Conservation (phyloP, 2,797 vertebrate genomes). For the Ispidina lecontei region DNA sequence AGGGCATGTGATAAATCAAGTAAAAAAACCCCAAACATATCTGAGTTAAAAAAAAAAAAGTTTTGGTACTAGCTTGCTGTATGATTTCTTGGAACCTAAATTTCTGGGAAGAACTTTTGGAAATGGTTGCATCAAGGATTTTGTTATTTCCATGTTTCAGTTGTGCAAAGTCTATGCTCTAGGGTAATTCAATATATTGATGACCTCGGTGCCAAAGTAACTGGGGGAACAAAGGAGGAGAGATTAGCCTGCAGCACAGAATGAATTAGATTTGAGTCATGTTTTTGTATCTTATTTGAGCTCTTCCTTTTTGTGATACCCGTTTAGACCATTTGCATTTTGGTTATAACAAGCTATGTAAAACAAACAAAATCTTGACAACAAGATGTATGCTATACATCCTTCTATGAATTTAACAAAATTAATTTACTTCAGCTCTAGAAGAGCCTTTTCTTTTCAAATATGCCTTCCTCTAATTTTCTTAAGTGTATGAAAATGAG, state of each 20-base stretch:
- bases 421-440: neutral
- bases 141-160: neutral
- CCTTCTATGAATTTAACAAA: neutral
- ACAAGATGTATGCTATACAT: neutral
- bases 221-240: neutral
- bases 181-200: neutral
- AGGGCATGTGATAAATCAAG: neutral
- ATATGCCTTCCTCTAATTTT: slow-evolving; percentile 8
- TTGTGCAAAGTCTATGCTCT: neutral
- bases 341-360: neutral
- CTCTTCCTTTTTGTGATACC: neutral
- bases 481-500: slow-evolving; percentile 11
- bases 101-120: neutral
- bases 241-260: neutral
- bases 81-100: neutral
- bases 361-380: neutral
- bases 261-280: neutral
- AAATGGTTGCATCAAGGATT: neutral
- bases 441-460: neutral
- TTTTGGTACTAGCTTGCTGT: neutral
- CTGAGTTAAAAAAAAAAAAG: neutral
- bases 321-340: neutral
- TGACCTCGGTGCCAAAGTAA: neutral
- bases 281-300: neutral
- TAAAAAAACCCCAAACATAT: neutral